These are phyloP conservation scores for Acrocephalus arundinaceus DNA, from an alignment of 2,113 vertebrate genomes.

Conservation along the genomic window DNA sequence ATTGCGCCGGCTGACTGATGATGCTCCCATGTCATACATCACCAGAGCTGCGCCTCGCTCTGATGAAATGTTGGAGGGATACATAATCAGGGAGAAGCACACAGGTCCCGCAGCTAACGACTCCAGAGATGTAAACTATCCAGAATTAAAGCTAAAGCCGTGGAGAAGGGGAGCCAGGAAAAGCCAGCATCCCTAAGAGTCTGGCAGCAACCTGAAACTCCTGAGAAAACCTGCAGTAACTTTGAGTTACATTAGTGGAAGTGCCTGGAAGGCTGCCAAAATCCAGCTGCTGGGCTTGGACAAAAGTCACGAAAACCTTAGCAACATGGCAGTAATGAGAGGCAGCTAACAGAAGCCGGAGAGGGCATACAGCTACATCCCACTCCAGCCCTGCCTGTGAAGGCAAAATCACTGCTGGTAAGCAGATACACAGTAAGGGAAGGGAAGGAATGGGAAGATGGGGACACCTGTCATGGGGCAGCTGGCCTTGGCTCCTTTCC, in stretches of 20 bases:
- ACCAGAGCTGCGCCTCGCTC: neutral
- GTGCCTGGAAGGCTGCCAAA: conserved; percentile 57
- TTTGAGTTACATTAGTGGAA: conserved; percentile 37
- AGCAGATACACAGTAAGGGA: neutral
- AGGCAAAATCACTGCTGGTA: neutral
- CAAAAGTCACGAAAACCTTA: neutral
- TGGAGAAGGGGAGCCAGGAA: neutral
- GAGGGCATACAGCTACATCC: neutral
- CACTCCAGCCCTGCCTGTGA: neutral
- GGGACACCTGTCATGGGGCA: neutral
- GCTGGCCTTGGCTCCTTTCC: neutral
- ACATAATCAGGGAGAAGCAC: conserved; percentile 46
- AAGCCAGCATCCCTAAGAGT: neutral
- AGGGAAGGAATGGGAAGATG: neutral
- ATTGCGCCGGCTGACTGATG: conserved; percentile 66
- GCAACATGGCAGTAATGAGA: conserved; percentile 18
- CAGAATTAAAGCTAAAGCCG: conserved; percentile 40
- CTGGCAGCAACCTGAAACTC: conserved; percentile 6
- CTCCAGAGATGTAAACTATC: neutral
- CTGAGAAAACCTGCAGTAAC: conserved; percentile 10
- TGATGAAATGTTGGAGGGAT: conserved; percentile 54
- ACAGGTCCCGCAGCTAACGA: neutral
- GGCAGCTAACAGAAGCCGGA: neutral
- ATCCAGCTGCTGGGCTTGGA: conserved; percentile 32
- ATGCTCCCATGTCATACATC: conserved; percentile 50